phyloP scores from a whole-genome alignment of 1,140 invertebrate species.

The Brachionus rotundiformis region DNA sequence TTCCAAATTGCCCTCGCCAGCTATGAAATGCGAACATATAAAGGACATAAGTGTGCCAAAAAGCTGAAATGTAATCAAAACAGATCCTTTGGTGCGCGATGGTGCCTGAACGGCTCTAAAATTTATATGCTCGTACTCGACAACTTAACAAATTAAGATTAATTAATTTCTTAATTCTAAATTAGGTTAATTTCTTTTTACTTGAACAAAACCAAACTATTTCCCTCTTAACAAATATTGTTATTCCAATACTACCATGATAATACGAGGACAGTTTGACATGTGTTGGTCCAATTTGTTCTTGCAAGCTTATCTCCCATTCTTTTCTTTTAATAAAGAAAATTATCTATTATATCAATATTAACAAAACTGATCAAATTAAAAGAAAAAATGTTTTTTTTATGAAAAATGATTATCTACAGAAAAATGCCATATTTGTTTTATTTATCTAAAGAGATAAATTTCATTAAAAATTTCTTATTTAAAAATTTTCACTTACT shows the following conservation, averaged over 20 bases:
- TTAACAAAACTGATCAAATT: too few relatives aligned
- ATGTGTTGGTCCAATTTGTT: constrained; percentile 85
- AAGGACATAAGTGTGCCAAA: constrained; percentile 92
- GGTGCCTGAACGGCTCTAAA: constrained; percentile 76
- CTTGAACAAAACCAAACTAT: constrained; percentile 86
- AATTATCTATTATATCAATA: too few relatives aligned
- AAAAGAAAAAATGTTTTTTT: too few relatives aligned
- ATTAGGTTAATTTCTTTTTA: constrained; percentile 53
- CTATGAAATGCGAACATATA: constrained; percentile 84
- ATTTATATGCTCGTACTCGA: constrained; percentile 80
- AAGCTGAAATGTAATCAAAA: constrained; percentile 81
- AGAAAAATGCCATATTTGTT: too few relatives aligned
- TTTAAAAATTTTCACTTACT: too few relatives aligned
- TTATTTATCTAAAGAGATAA: too few relatives aligned
- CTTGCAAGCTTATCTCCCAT: constrained; percentile 87
- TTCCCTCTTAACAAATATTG: constrained; percentile 81
- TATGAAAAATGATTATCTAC: too few relatives aligned
- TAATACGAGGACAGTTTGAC: constrained; percentile 78
- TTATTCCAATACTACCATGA: constrained; percentile 81
- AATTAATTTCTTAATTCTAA: not conserved
- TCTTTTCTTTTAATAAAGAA: too few relatives aligned
- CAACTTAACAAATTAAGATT: too few relatives aligned
- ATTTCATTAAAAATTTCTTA: too few relatives aligned
- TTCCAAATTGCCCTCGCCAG: constrained; percentile 68
- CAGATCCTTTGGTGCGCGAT: constrained; percentile 86